Evolutionary conservation across 2,113 vertebrate genomes (phyloP), one percentile per base, ranked within the genome.

Genomic region (Polypterus bichir): DNA sequence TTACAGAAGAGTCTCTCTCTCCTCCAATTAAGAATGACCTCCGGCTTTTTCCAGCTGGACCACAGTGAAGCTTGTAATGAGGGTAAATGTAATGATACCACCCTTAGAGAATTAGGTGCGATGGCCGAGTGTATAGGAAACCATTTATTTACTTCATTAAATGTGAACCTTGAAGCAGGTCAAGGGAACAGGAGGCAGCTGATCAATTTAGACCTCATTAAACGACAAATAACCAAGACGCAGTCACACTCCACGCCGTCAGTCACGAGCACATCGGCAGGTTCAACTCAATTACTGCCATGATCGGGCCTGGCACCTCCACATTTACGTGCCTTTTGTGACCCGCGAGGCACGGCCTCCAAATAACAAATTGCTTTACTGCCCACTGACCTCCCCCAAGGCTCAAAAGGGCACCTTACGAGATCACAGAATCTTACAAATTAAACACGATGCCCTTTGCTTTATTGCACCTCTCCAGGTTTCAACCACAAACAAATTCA

Each of bases 11-110:
- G 83, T 88, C 79, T 81, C 66, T 73, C 79, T 77, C 85, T 79
- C 77, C 73, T 82, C 74, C 82, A 90, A 87, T 91, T 89, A 89
- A 87, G 82, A 77, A 73, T 88, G 87, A 91, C 88, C 89, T 70
- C 62, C 63, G 82, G 83, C 81, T 87, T 81, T 27, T 71, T 64
- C 73, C 73, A 72, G 79, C 73, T 66, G 74, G 63, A 69, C 63
- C 68, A 69, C 69, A 73, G 59, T 73, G 68, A 77, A 77, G 70
- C 71, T 71, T 72, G 80, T 83, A 88, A 89, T 83, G 84, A 76
- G 77, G 77, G 77, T 75, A 83, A 78, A 81, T 68, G 75, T 83
- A 83, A 81, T 68, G 73, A 73, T 72, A 81, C 68, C 79, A 81
- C 79, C 85, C 81, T 81, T 76, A 74, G 83, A 84, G 81, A 81